phyloP scores from a whole-genome alignment of 2,888 invertebrate genomes.

The Sycophila texana region DNA sequence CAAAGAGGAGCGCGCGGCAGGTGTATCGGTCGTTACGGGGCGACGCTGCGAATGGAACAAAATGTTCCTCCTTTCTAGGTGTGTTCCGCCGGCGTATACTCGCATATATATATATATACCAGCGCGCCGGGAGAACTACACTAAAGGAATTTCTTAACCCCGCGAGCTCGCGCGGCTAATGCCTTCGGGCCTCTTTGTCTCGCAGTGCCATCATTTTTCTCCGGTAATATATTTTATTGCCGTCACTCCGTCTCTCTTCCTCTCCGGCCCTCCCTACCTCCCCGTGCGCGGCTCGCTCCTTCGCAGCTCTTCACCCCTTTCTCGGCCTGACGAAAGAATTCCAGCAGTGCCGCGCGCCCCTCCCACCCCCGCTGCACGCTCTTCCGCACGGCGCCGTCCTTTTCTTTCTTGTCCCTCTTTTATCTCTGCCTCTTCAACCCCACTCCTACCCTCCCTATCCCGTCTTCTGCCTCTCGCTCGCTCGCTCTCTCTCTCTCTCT shows the following conservation, averaged over 20 bases:
- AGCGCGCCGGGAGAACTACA: constrained; percentile 4
- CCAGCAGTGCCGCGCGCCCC: constrained; percentile 49
- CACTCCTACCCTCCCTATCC: constrained; percentile 13
- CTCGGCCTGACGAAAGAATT: constrained; percentile 60
- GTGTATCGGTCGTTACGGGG: constrained; percentile 47
- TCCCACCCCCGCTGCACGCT: constrained; percentile 30
- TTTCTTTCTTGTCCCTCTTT: constrained; percentile 30
- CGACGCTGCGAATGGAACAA: constrained; percentile 60
- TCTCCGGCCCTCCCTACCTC: constrained; percentile 6
- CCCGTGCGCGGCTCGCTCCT: constrained; percentile 14
- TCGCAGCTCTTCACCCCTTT: constrained; percentile 43
- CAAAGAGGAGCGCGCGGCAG: constrained; percentile 47
- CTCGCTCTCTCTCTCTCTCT: constrained; percentile 46
- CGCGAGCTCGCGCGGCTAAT: constrained; percentile 65
- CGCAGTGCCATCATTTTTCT: constrained; percentile 72
- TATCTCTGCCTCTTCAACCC: constrained; percentile 45
- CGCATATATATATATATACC: background rate
- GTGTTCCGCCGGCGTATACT: background rate
- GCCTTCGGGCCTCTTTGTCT: constrained; percentile 69
- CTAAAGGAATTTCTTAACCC: constrained; percentile 64
- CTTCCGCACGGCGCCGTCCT: constrained; percentile 43
- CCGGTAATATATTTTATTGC: constrained; percentile 73
- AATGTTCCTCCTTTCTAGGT: constrained; percentile 54
- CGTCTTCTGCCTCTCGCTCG: constrained; percentile 4
- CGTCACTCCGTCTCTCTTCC: constrained; percentile 61